Conservation (phyloP, 2,113 vertebrate genomes). For the Empidonax alnorum region DNA sequence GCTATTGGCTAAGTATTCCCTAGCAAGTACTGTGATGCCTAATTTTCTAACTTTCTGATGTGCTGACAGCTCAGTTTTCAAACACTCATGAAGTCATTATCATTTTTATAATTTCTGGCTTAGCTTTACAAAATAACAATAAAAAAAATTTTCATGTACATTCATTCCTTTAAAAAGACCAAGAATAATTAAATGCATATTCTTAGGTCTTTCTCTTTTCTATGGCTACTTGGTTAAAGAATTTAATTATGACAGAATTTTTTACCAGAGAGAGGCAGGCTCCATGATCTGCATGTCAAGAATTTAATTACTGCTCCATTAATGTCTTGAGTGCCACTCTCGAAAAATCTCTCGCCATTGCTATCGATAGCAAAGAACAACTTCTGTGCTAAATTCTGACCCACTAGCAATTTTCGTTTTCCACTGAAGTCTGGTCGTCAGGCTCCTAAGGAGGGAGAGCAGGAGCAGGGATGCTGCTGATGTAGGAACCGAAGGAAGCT, state of each 20-base stretch:
- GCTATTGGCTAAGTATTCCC: background rate
- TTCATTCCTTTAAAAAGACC: background rate
- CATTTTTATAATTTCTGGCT: background rate
- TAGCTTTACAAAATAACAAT: background rate
- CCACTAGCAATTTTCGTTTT: background rate
- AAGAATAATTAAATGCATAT: background rate
- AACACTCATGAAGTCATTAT: background rate
- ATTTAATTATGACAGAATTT: background rate
- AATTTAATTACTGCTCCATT: background rate
- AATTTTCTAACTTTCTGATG: background rate
- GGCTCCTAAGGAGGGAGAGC: accelerated
- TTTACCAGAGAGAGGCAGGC: background rate
- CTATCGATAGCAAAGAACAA: background rate
- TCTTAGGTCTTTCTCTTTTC: background rate
- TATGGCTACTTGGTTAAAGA: background rate
- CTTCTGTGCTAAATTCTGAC: background rate
- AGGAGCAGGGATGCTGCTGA: background rate
- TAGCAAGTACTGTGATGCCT: background rate
- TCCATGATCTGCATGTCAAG: background rate
- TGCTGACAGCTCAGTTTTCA: background rate
- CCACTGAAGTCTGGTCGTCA: background rate
- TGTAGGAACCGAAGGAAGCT: background rate
- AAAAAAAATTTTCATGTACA: background rate
- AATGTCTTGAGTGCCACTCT: background rate
- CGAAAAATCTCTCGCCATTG: background rate